phyloP scores from a whole-genome alignment of 2,888 invertebrate genomes.

The Drosophila parthenogenetica region DNA sequence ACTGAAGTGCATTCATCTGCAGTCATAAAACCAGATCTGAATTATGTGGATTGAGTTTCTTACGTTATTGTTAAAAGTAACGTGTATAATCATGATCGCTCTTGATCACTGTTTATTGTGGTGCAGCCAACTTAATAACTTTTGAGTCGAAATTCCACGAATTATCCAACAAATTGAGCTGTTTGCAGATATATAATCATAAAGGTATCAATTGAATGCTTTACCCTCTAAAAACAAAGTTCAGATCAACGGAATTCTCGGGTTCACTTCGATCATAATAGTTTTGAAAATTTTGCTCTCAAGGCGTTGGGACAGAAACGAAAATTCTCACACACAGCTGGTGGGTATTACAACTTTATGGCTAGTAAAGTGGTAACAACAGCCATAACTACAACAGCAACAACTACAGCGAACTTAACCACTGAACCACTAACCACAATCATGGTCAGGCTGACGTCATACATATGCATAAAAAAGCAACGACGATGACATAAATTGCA shows the following conservation, averaged over 20 bases:
- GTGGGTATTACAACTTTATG: slow-evolving; percentile 73
- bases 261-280: slow-evolving; percentile 35
- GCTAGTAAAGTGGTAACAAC: slow-evolving; percentile 53
- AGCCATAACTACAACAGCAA: slow-evolving; percentile 35
- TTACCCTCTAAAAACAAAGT: slow-evolving; percentile 27
- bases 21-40: background rate
- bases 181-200: slow-evolving; percentile 19
- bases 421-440: slow-evolving; percentile 60
- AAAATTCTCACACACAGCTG: slow-evolving; percentile 67
- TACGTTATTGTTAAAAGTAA: background rate
- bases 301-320: slow-evolving; percentile 45
- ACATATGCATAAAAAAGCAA: slow-evolving; percentile 58
- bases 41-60: slow-evolving; percentile 5
- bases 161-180: slow-evolving; percentile 16
- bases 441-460: slow-evolving; percentile 77
- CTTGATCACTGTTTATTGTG: background rate
- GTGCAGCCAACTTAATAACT: too few species aligned
- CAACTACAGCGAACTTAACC: slow-evolving; percentile 40
- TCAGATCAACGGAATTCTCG: slow-evolving; percentile 25
- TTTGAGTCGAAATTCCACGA: too few species aligned
- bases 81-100: background rate
- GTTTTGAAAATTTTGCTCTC: slow-evolving; percentile 23
- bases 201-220: slow-evolving; percentile 38
- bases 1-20: slow-evolving; percentile 14
- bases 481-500: slow-evolving; percentile 81